Evolutionary conservation across 2,797 vertebrate genomes (phyloP).

Genomic region (Heteromormyrus szaboi): DNA sequence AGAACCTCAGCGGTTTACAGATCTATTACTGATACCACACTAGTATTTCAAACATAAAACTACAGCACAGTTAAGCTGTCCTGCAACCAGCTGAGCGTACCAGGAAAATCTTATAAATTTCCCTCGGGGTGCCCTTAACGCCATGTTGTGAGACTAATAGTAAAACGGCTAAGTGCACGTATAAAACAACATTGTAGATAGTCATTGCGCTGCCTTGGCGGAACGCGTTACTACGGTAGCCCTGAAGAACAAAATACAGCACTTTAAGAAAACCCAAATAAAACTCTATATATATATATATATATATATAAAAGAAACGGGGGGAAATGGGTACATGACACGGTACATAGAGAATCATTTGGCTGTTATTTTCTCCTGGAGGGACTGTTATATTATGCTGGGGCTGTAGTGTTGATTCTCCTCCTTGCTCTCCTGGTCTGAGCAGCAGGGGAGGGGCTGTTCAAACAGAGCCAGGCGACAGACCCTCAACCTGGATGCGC

Average conservation of each 20-base stretch:
- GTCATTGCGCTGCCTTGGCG: background rate
- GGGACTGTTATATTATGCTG: background rate
- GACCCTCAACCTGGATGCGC: background rate
- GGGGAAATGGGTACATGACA: background rate
- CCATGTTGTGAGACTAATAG: background rate
- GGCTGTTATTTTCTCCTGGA: background rate
- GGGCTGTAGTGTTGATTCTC: background rate
- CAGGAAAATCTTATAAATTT: background rate
- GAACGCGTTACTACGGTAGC: background rate
- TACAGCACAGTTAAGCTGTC: background rate
- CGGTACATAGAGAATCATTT: background rate
- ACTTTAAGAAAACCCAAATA: background rate
- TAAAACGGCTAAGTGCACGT: background rate
- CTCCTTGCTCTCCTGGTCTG: background rate
- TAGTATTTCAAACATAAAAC: background rate
- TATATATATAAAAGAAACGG: background rate
- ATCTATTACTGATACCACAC: background rate
- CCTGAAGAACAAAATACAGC: background rate
- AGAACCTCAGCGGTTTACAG: background rate
- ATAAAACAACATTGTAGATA: background rate
- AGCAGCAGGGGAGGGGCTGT: background rate
- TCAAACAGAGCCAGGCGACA: background rate
- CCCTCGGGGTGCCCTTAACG: background rate
- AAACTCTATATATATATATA: background rate
- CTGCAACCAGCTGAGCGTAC: background rate